phyloP scores from a whole-genome alignment of 2,888 invertebrate genomes.

The Erynnis tages region DNA sequence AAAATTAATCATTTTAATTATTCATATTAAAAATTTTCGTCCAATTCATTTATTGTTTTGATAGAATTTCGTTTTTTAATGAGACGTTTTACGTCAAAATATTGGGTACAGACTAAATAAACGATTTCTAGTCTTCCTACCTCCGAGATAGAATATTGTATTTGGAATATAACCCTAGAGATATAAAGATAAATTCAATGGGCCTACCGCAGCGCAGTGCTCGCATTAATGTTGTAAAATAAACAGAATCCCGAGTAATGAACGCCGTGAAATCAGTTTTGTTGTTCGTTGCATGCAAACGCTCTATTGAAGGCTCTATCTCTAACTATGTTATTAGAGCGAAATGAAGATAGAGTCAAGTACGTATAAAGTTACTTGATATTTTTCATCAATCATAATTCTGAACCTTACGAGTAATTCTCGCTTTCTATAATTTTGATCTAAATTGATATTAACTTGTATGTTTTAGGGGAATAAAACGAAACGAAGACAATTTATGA shows the following conservation, averaged over 20 bases:
- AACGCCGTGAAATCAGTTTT: conserved; percentile 35
- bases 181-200: conserved; percentile 57
- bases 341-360: not conserved
- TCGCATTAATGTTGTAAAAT: conserved; percentile 47
- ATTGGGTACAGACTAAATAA: too few relatives aligned
- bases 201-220: conserved; percentile 54
- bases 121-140: not conserved
- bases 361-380: not conserved
- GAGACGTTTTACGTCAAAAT: too few relatives aligned
- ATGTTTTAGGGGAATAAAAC: too few relatives aligned
- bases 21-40: too few relatives aligned
- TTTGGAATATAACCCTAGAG: conserved; percentile 9
- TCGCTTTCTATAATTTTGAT: too few relatives aligned
- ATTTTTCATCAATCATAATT: too few relatives aligned
- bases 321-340: not conserved
- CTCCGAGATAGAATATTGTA: not conserved
- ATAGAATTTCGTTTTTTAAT: too few relatives aligned
- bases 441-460: too few relatives aligned
- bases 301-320: conserved; percentile 11
- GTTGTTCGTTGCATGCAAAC: conserved; percentile 14
- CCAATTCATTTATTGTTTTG: too few relatives aligned
- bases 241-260: conserved; percentile 53
- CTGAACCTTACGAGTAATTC: too few relatives aligned
- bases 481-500: too few relatives aligned
- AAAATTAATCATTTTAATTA: too few relatives aligned